phyloP scores from a whole-genome alignment of 2,797 vertebrate genomes.

The Melanotaenia trifasciata region DNA sequence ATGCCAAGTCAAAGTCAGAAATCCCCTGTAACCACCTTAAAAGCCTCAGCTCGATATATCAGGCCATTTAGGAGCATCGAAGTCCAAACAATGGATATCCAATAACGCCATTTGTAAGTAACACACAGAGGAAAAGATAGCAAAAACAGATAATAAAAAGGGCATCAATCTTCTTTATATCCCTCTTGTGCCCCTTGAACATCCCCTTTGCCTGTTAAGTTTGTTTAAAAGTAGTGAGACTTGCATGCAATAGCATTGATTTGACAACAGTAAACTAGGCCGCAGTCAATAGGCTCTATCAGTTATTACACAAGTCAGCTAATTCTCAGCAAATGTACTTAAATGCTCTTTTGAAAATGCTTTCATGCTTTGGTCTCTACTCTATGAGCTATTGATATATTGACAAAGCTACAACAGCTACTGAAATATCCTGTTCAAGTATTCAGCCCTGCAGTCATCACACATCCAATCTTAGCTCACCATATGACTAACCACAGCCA shows the following conservation, averaged over 20 bases:
- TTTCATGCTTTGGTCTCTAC: conserved; percentile 82
- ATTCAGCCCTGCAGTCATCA: conserved; percentile 85
- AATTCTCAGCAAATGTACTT: conserved; percentile 87
- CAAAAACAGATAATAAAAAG: conserved; percentile 87
- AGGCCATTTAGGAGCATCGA: conserved; percentile 85
- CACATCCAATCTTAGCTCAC: conserved; percentile 76
- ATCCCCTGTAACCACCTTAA: conserved; percentile 85
- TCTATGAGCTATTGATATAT: conserved; percentile 87
- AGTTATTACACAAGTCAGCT: conserved; percentile 87
- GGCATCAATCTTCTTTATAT: conserved; percentile 87
- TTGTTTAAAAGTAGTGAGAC: conserved; percentile 84
- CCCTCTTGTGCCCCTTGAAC: conserved; percentile 79
- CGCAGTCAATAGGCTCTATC: conserved; percentile 83
- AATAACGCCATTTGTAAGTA: conserved; percentile 87
- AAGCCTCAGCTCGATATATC: conserved; percentile 86
- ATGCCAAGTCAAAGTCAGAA: conserved; percentile 83
- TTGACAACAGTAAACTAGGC: conserved; percentile 84
- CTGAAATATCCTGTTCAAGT: conserved; percentile 87
- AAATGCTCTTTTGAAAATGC: conserved; percentile 86
- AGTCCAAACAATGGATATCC: conserved; percentile 88
- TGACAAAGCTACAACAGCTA: conserved; percentile 83
- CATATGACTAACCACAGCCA: conserved; percentile 76
- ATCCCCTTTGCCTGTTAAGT: conserved; percentile 78
- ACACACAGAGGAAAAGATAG: conserved; percentile 82
- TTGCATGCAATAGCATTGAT: conserved; percentile 83